Evolutionary conservation across 2,113 vertebrate species (phyloP).

Genomic region (Trogon melanurus): DNA sequence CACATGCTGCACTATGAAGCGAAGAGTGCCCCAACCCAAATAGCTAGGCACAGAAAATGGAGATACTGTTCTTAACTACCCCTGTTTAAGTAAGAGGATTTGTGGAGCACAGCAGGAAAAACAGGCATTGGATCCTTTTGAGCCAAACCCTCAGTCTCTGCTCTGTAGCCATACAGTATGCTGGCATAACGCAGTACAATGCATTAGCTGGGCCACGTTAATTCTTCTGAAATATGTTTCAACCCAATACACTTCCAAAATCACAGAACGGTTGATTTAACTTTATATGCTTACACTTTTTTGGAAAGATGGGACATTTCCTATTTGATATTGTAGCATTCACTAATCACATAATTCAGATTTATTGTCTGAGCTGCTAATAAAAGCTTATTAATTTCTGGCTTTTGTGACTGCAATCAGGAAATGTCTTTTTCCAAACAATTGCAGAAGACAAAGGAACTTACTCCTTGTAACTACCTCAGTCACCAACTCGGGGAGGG

Average conservation of each 20-base stretch:
- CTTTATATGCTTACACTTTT: rapidly evolving
- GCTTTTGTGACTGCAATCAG: neutral
- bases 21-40: neutral
- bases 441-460: neutral
- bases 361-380: neutral
- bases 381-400: constrained; percentile 6
- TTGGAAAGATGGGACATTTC: neutral
- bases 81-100: neutral
- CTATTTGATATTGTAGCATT: neutral
- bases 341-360: neutral
- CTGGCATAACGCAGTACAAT: neutral
- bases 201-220: neutral
- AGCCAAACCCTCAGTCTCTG: neutral
- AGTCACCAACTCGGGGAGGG: rapidly evolving
- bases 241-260: neutral
- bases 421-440: neutral
- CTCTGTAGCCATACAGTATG: neutral
- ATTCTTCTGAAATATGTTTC: neutral
- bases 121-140: neutral
- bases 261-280: neutral
- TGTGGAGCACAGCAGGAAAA: neutral
- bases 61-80: neutral
- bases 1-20: neutral
- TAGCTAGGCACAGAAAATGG: neutral
- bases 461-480: neutral